Evolutionary conservation across 2,888 invertebrate genomes (phyloP).

Genomic region (Axea sp.): DNA sequence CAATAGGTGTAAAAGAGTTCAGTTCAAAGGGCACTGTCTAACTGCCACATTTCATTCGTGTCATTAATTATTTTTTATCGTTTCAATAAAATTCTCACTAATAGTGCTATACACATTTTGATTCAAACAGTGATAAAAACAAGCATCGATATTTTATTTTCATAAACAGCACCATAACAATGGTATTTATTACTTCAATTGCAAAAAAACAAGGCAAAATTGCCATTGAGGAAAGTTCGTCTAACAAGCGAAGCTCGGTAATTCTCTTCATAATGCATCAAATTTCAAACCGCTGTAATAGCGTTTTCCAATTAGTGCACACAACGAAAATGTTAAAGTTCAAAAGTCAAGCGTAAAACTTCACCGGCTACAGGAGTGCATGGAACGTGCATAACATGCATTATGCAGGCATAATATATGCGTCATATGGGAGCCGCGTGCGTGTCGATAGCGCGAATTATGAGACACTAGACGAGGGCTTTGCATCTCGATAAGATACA

Average conservation of each 20-base stretch:
- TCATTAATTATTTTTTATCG: too few species aligned
- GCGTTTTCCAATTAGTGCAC: constrained; percentile 45
- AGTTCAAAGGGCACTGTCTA: too few species aligned
- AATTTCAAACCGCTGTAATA: constrained; percentile 2
- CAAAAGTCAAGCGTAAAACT: constrained; percentile 26
- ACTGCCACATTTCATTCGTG: too few species aligned
- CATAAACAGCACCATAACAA: too few species aligned
- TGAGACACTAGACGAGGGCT: constrained; percentile 29
- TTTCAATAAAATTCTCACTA: too few species aligned
- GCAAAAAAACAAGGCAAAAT: too few species aligned
- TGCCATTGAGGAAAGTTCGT: constrained; percentile 1
- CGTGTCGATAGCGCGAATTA: constrained; percentile 40
- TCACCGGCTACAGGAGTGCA: constrained; percentile 10
- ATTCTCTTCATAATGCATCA: background rate
- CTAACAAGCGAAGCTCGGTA: background rate
- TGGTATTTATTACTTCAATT: too few species aligned
- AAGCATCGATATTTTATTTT: too few species aligned
- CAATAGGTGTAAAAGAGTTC: too few species aligned
- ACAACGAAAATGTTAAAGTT: constrained; percentile 43
- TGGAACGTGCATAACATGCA: constrained; percentile 31
- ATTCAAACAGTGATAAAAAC: too few species aligned
- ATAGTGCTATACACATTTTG: too few species aligned
- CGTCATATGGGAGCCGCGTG: constrained; percentile 15
- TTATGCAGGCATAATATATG: constrained; percentile 23
- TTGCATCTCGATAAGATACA: constrained; percentile 48